Evolutionary conservation across 2,113 vertebrate species (phyloP).

Genomic region (Pterocles orientalis): DNA sequence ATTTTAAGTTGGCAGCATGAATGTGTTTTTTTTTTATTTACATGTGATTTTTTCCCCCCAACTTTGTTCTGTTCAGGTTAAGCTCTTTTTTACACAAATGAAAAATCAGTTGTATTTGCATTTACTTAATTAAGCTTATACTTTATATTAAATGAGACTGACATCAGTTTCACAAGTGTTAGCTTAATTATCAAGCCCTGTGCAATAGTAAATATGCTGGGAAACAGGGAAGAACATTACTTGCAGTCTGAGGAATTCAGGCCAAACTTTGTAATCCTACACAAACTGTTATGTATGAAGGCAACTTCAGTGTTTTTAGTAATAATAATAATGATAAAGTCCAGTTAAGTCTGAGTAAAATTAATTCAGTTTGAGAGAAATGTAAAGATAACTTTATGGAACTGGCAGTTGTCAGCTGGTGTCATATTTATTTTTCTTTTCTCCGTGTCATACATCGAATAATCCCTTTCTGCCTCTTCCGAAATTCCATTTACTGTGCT

Average conservation of each 20-base stretch:
- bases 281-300: neutral
- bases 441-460: neutral
- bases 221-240: neutral
- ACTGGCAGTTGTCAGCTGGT: neutral
- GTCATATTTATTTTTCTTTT: neutral
- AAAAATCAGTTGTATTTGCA: neutral
- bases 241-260: neutral
- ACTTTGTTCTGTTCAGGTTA: neutral
- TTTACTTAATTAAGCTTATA: neutral
- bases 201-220: neutral
- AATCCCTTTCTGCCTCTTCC: neutral
- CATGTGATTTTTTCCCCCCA: accelerated
- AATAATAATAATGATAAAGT: neutral
- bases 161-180: neutral
- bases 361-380: neutral
- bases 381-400: neutral
- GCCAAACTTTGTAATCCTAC: neutral
- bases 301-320: neutral
- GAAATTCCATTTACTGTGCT: neutral
- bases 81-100: neutral
- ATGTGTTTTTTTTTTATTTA: neutral
- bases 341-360: neutral
- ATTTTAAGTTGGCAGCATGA: neutral
- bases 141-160: neutral
- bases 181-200: neutral